Evolutionary conservation across 2,888 invertebrate genomes (phyloP).

Genomic region (Andrena bucephala): DNA sequence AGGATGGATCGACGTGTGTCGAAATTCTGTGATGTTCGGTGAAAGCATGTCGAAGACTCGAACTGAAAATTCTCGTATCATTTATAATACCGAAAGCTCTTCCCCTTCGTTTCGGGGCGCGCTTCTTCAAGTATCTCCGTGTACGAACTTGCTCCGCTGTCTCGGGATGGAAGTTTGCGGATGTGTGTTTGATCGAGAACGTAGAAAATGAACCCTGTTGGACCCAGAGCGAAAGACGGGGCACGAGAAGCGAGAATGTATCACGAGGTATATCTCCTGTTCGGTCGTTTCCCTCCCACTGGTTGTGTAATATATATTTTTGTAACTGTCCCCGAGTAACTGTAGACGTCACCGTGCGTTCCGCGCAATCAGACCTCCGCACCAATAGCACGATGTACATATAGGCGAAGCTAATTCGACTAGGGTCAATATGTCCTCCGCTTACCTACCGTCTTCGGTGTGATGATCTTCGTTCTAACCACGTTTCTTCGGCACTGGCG

Average conservation of each 20-base stretch:
- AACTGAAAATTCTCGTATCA: constrained; percentile 9
- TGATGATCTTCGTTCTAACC: constrained; percentile 43
- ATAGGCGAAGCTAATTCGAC: constrained; percentile 43
- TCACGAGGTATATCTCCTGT: constrained; percentile 26
- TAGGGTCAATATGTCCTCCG: constrained; percentile 43
- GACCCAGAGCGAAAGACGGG: constrained; percentile 10
- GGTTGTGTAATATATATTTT: constrained; percentile 78
- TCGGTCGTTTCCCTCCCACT: constrained; percentile 56
- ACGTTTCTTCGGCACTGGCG: constrained; percentile 59
- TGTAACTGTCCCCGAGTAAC: constrained; percentile 74
- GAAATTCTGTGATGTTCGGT: constrained; percentile 11
- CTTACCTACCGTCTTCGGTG: constrained; percentile 54
- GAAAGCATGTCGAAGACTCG: background rate
- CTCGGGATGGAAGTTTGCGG: constrained; percentile 10
- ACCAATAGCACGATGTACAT: constrained; percentile 66
- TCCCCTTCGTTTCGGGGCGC: constrained; percentile 1
- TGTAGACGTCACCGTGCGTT: constrained; percentile 61
- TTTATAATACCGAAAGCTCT: constrained; percentile 21
- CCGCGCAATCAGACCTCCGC: constrained; percentile 33
- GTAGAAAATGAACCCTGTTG: constrained; percentile 7
- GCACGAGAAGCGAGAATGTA: constrained; percentile 2
- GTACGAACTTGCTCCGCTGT: constrained; percentile 15
- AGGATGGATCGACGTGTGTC: background rate
- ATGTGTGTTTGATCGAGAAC: constrained; percentile 16
- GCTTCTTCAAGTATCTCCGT: constrained; percentile 28